Evolutionary conservation across 2,888 invertebrate genomes (phyloP).

Genomic region (Geophilus truncorum): DNA sequence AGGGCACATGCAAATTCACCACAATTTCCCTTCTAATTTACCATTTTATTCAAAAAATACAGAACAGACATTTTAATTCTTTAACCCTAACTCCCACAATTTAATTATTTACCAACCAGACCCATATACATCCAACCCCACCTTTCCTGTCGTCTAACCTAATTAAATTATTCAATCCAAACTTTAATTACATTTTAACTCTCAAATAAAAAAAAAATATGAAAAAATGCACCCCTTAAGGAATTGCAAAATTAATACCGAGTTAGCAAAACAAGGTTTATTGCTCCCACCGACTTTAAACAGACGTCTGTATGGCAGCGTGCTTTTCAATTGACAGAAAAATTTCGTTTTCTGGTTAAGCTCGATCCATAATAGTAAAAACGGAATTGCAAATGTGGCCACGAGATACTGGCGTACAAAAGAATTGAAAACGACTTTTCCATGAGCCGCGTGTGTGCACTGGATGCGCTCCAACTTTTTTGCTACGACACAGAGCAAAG

Average conservation of each 20-base stretch:
- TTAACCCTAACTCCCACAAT: background rate
- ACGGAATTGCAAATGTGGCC: background rate
- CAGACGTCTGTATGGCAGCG: background rate
- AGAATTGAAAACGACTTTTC: slow-evolving; percentile 1
- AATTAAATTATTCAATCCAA: background rate
- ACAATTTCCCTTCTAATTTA: too few relatives aligned
- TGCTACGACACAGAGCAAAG: background rate
- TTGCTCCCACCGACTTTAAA: background rate
- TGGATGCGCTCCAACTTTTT: slow-evolving; percentile 16
- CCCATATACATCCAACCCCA: background rate
- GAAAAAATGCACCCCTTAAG: background rate
- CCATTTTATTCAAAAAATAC: too few relatives aligned
- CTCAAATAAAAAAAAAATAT: background rate
- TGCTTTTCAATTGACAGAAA: background rate
- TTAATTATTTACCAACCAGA: background rate
- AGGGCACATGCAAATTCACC: too few relatives aligned
- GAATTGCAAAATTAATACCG: background rate
- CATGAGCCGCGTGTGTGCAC: background rate
- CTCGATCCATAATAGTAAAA: background rate
- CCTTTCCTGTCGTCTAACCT: background rate
- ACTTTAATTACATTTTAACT: background rate
- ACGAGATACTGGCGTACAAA: background rate
- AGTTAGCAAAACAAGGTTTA: background rate
- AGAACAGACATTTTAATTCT: too few relatives aligned
- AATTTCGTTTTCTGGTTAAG: background rate